Evolutionary conservation across 2,113 vertebrate species (phyloP).

Genomic region (Vidua macroura): DNA sequence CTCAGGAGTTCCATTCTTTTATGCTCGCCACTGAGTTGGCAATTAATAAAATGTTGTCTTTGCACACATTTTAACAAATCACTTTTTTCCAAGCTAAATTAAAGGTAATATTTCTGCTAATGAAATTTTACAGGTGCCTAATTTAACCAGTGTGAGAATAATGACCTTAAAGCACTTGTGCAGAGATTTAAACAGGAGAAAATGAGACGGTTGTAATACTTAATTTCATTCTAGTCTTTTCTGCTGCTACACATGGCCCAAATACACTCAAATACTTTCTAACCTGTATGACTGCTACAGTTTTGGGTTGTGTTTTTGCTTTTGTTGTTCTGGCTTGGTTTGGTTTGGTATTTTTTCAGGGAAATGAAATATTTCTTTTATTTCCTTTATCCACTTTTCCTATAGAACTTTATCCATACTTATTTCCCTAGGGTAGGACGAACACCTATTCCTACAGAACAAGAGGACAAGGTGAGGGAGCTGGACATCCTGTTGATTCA

Average conservation of each 20-base stretch:
- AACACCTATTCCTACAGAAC: background rate
- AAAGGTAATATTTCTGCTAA: conserved; percentile 23
- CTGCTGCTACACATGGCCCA: background rate
- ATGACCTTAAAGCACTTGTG: background rate
- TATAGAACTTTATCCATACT: background rate
- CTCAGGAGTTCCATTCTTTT: background rate
- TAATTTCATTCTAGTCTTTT: background rate
- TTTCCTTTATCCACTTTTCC: background rate
- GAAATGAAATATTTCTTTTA: background rate
- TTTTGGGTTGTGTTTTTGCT: background rate
- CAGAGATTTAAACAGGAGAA: conserved; percentile 3
- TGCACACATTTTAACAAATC: background rate
- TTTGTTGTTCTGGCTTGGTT: background rate
- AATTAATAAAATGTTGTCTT: conserved; percentile 31
- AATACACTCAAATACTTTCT: background rate
- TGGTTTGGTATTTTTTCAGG: background rate
- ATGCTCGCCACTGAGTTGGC: background rate
- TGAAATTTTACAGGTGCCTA: background rate
- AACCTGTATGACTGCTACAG: rapidly evolving
- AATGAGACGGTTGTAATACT: background rate
- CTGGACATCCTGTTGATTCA: conserved; percentile 2
- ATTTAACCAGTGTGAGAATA: conserved; percentile 2
- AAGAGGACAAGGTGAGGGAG: background rate
- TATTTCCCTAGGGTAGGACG: background rate
- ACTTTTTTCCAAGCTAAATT: conserved; percentile 20